These are phyloP conservation scores for Matsumyia berberina DNA, from an alignment of 2,888 invertebrate genomes.

Conservation along the genomic window DNA sequence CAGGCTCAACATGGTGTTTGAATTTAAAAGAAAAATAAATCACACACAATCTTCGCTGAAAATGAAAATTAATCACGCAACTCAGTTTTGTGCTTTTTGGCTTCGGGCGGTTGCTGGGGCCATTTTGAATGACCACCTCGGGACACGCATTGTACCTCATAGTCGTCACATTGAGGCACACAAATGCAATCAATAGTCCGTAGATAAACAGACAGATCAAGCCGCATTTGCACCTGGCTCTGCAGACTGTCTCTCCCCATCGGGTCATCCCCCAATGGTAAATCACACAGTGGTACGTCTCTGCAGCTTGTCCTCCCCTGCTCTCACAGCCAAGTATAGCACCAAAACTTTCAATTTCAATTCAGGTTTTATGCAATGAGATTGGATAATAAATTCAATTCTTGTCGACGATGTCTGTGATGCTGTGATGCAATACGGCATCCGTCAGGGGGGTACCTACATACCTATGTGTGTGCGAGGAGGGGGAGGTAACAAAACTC, in stretches of 20 bases:
- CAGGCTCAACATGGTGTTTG: constrained; percentile 9
- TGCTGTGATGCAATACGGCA: constrained; percentile 55
- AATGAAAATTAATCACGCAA: constrained; percentile 49
- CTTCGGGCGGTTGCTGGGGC: constrained; percentile 8
- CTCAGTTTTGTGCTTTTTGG: constrained; percentile 20
- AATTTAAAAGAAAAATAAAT: constrained; percentile 54
- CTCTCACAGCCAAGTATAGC: constrained; percentile 12
- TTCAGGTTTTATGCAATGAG: constrained; percentile 70
- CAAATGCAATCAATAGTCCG: constrained; percentile 41
- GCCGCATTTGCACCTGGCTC: constrained; percentile 60
- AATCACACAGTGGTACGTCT: constrained; percentile 19
- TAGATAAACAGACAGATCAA: constrained; percentile 42
- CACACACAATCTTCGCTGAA: constrained; percentile 26
- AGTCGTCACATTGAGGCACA: constrained; percentile 11
- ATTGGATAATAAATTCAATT: constrained; percentile 75
- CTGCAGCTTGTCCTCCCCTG: constrained; percentile 1
- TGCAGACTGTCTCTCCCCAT: constrained; percentile 12
- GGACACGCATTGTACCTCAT: constrained; percentile 49
- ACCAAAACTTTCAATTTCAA: constrained; percentile 71
- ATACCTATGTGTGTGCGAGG: constrained; percentile 16
- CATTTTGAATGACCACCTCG: constrained; percentile 36
- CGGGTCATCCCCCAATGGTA: constrained; percentile 31
- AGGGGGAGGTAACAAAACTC: constrained; percentile 16
- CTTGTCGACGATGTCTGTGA: constrained; percentile 54
- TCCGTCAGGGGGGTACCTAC: too few species aligned